Evolutionary conservation across 2,797 vertebrate genomes (phyloP).

Genomic region (Rallus crepitans): DNA sequence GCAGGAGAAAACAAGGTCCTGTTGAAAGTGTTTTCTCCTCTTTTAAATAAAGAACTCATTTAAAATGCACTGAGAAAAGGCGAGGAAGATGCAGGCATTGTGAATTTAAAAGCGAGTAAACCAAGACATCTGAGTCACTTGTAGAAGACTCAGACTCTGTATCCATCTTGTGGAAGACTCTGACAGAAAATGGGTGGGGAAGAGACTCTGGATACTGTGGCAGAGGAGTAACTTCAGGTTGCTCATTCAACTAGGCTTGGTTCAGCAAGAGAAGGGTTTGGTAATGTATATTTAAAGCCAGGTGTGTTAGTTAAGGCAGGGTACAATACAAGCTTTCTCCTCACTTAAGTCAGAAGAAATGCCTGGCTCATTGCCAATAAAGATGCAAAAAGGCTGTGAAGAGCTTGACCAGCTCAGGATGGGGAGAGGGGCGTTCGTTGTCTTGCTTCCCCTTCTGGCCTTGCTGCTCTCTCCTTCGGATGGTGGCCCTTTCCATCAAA

Average conservation of each 20-base stretch:
- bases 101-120: background rate
- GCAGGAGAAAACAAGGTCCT: background rate
- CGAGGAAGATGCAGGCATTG: background rate
- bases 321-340: background rate
- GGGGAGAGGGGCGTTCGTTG: rapidly evolving
- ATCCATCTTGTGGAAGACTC: background rate
- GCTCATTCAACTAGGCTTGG: background rate
- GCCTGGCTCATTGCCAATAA: background rate
- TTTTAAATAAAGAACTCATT: background rate
- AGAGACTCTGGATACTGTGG: background rate
- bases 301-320: background rate
- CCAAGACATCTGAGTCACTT: background rate
- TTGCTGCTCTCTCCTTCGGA: background rate
- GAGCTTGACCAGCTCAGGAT: background rate
- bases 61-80: background rate
- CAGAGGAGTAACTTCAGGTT: background rate
- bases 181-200: background rate
- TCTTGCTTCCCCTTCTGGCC: background rate
- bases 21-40: background rate
- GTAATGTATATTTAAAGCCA: background rate
- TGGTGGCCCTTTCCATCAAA: background rate
- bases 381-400: background rate
- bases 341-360: background rate
- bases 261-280: background rate
- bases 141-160: background rate